These are phyloP conservation scores for Furnarius figulus DNA, from an alignment of 2,113 vertebrate species.

Conservation along the genomic window DNA sequence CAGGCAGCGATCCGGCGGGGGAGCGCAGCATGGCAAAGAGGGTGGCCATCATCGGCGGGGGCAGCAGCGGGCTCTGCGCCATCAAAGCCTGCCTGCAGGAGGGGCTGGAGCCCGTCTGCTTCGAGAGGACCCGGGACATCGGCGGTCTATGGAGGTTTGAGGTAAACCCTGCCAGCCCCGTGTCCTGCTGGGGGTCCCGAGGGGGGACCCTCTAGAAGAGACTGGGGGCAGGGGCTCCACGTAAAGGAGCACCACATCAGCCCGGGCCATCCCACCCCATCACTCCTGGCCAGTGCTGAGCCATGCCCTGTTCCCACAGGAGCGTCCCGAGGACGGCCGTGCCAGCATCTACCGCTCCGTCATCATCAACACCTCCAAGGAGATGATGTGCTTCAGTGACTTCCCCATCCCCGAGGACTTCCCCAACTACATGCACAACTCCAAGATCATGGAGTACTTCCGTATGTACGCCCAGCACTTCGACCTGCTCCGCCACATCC, in stretches of 20 bases:
- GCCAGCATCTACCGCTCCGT: constrained; percentile 87
- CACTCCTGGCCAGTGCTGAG: rapidly evolving
- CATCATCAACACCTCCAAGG: constrained; percentile 89
- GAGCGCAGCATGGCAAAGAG: constrained; percentile 35
- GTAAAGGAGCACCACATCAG: background rate
- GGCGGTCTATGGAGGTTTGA: constrained; percentile 82
- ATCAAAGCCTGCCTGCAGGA: constrained; percentile 83
- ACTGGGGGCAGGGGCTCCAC: background rate
- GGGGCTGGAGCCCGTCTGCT: constrained; percentile 77
- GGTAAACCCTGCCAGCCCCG: background rate
- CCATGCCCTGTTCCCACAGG: constrained; percentile 49
- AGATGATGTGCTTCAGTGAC: constrained; percentile 94
- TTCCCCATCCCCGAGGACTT: constrained; percentile 85
- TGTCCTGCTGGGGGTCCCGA: background rate
- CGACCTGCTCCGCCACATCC: constrained; percentile 77
- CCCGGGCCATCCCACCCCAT: background rate
- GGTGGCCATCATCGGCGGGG: constrained; percentile 83
- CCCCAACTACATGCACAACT: constrained; percentile 84
- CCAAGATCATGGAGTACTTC: constrained; percentile 82
- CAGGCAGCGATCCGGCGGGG: background rate
- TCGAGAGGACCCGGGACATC: constrained; percentile 78
- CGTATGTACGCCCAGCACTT: constrained; percentile 84
- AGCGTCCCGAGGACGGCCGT: constrained; percentile 70
- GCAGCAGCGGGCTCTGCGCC: constrained; percentile 78
- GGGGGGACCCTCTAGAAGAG: background rate